phyloP scores from a whole-genome alignment of 1,140 invertebrate genomes.

The Cydia fagiglandana region DNA sequence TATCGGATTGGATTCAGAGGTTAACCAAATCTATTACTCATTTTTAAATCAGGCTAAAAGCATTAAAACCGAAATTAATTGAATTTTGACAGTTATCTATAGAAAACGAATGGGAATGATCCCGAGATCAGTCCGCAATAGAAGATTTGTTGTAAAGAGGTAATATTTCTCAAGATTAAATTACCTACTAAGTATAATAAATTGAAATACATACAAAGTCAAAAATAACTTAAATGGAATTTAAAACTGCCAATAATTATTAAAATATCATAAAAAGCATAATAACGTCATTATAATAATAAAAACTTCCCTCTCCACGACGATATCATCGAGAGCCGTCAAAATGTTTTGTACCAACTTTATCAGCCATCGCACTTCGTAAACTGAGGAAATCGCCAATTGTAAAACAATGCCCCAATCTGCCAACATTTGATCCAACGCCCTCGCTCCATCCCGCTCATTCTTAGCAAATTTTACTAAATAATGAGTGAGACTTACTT shows the following conservation, averaged over 20 bases:
- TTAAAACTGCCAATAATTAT: constrained; percentile 1
- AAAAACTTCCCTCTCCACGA: constrained; percentile 12
- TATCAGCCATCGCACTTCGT: constrained; percentile 60
- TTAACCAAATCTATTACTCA: not conserved
- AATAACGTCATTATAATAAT: constrained; percentile 29
- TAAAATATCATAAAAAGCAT: not conserved
- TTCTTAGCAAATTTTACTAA: constrained; percentile 38
- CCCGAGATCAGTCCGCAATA: not conserved
- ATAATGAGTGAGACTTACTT: not conserved
- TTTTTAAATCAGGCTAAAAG: not conserved
- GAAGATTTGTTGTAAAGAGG: not conserved
- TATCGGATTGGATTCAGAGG: not conserved
- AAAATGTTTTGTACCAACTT: constrained; percentile 67
- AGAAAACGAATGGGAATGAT: not conserved
- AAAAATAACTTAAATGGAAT: not conserved
- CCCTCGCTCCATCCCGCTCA: constrained; percentile 36
- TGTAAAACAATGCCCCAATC: constrained; percentile 38
- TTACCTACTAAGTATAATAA: not conserved
- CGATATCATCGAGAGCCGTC: constrained; percentile 45
- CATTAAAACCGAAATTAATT: not conserved
- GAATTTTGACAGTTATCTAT: not conserved
- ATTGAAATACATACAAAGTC: not conserved
- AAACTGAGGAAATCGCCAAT: constrained; percentile 69
- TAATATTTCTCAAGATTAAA: not conserved
- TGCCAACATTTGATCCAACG: constrained; percentile 49